These are phyloP conservation scores for Bubalus kerabau DNA, from an alignment of 2,113 vertebrate species.

Conservation along the genomic window DNA sequence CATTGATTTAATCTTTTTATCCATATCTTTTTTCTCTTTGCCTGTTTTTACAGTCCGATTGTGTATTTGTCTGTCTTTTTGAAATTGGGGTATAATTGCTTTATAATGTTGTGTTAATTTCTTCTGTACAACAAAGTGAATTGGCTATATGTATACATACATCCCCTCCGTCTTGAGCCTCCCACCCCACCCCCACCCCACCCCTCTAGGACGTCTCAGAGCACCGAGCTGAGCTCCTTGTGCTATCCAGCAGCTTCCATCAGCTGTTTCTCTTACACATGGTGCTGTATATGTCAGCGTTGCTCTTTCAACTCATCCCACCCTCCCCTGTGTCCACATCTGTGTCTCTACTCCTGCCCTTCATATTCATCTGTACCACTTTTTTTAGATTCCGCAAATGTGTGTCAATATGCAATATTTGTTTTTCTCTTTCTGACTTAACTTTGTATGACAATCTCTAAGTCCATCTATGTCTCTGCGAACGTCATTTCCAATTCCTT, in stretches of 20 bases:
- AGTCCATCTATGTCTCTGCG: not conserved
- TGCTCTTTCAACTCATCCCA: not conserved
- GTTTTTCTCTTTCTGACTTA: not conserved
- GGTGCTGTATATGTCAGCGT: accelerated
- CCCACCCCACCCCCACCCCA: no score
- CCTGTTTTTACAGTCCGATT: not conserved
- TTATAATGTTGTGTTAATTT: not conserved
- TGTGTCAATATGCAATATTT: not conserved
- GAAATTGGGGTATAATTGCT: not conserved
- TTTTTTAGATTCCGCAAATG: not conserved
- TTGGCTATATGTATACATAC: not conserved
- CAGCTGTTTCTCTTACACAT: accelerated
- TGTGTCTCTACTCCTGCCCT: not conserved
- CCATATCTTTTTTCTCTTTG: not conserved
- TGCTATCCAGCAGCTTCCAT: not conserved
- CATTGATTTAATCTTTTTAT: not conserved
- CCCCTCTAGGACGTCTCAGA: accelerated
- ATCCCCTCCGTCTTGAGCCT: not conserved
- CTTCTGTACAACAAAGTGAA: not conserved
- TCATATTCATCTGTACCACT: not conserved
- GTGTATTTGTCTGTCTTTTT: not conserved
- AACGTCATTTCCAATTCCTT: not conserved
- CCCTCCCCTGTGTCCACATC: not conserved
- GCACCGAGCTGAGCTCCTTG: not conserved
- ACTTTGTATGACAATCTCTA: not conserved